A percentile compares a stretch with the other conserved stretches of the same genome.
These are phyloP conservation scores for Heteropelma amictum DNA, from an alignment of 2,888 invertebrate genomes.

Conservation along the genomic window DNA sequence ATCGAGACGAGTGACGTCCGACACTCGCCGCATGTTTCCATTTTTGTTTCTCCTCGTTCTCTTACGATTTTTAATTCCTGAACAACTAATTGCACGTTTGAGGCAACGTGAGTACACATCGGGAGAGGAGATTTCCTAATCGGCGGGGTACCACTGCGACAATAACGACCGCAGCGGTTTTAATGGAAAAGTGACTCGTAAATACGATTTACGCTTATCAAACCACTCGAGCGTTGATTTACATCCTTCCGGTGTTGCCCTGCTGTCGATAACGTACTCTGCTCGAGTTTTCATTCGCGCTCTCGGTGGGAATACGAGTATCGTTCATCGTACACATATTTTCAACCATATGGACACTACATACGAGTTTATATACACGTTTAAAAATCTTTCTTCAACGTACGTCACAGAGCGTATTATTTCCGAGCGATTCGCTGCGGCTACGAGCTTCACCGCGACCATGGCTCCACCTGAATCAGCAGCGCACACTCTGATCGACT, in stretches of 20 bases:
- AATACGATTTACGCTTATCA: conserved; percentile 46
- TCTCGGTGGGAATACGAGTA: too few species aligned
- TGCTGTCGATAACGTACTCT: conserved; percentile 3
- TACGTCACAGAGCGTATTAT: conserved; percentile 4
- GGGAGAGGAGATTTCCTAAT: too few species aligned
- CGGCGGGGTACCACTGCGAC: background rate
- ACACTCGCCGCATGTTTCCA: too few species aligned
- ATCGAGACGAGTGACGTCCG: too few species aligned
- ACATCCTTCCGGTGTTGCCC: conserved; percentile 11
- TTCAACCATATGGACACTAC: too few species aligned
- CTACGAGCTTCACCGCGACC: background rate
- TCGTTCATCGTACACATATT: too few species aligned
- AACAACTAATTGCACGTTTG: too few species aligned
- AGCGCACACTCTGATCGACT: conserved; percentile 11
- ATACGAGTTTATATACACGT: too few species aligned
- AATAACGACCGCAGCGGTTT: conserved; percentile 8
- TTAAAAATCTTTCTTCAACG: too few species aligned
- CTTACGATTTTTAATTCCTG: background rate
- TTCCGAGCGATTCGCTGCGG: conserved; percentile 45
- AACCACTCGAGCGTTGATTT: conserved; percentile 42
- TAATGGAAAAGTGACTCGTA: conserved; percentile 21
- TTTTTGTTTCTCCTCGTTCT: too few species aligned
- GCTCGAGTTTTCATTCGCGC: conserved; percentile 24
- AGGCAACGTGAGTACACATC: too few species aligned
- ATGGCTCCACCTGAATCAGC: conserved; percentile 33